These are phyloP conservation scores for Microchirus variegatus DNA, from an alignment of 2,797 vertebrate genomes.

Conservation along the genomic window DNA sequence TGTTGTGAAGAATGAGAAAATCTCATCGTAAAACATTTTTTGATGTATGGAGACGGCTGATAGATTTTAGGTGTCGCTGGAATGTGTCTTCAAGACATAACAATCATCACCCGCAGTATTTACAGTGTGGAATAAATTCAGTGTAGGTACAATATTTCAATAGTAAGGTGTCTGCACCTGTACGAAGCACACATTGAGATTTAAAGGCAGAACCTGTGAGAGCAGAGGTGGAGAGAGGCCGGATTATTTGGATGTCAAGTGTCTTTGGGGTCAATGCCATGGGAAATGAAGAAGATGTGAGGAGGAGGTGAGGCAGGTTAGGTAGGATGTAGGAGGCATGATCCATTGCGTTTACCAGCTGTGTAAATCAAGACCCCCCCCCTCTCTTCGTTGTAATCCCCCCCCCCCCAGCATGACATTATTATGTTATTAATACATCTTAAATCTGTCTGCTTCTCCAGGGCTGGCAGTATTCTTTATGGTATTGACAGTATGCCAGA, in stretches of 20 bases:
- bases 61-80: conserved; percentile 1
- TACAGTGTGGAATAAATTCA: not conserved
- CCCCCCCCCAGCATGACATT: conserved; percentile 72
- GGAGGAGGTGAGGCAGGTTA: conserved; percentile 51
- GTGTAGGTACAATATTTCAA: conserved; percentile 3
- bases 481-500: conserved; percentile 99
- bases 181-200: conserved; percentile 7
- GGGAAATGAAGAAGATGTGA: conserved; percentile 6
- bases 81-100: not conserved
- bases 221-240: conserved; percentile 8
- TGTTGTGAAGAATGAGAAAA: conserved; percentile 11
- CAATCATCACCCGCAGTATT: not conserved
- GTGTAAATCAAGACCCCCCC: conserved; percentile 78
- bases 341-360: conserved; percentile 61
- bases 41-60: not conserved
- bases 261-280: conserved; percentile 32
- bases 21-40: not conserved
- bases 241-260: conserved; percentile 17
- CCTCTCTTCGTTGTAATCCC: conserved; percentile 69
- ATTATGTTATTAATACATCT: conserved; percentile 86
- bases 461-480: conserved; percentile 91
- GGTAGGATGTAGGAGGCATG: conserved; percentile 61
- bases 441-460: conserved; percentile 85
- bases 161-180: not conserved
- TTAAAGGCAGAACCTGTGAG: not conserved